Base-by-base conservation (phyloP, 2,113 vertebrate genomes). In the Psettodes erumei region DNA sequence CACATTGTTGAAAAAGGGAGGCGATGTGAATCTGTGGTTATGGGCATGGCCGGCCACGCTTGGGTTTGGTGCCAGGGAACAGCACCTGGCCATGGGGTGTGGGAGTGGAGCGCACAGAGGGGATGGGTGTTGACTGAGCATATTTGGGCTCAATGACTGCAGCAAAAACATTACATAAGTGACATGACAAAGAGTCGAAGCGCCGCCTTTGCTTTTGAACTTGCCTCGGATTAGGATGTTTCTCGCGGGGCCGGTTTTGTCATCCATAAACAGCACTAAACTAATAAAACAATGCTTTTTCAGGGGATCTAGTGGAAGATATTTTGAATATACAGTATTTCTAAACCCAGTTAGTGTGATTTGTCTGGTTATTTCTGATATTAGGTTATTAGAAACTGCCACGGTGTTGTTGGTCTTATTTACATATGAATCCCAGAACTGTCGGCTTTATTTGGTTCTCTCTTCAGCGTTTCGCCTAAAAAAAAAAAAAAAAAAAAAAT, bases 1-100 rank as follows among this genome's bases (percentile, higher is more conserved):
- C 2, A 2, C 50, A 74, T 30, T 90, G 81, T 91, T 90, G 27
- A 76, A 38, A 73, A 85, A 90, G 88, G 88, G 87, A 84, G 83
- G 85, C 1, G 61, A 21, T 70, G 71, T 72, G 64, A 61, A 60
- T 62, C 25, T 19, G 6, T 67, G 28, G 19, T 30, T 53, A 60
- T 13, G 27, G 55, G 71, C 48, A 75, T 21, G 75, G 64, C 47
- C 43, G 42, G 1, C 33, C 50, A 19, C 10, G 50, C 0, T 54
- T 55, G 33, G 71, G 59, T 62, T 64, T 23, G 47, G 43, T 67
- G 60, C 54, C 35, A 69, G 58, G 33, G 60, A 64, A 51, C 37
- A 75, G 42, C n/a, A n/a, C 43, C 55, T 28, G 8, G 19, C 51
- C 33, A 33, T 37, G 19, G 38, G 23, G 56, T 65, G 43, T 70